These are phyloP conservation scores for Glaucidium brasilianum DNA, from an alignment of 2,113 vertebrate species.

Conservation along the genomic window DNA sequence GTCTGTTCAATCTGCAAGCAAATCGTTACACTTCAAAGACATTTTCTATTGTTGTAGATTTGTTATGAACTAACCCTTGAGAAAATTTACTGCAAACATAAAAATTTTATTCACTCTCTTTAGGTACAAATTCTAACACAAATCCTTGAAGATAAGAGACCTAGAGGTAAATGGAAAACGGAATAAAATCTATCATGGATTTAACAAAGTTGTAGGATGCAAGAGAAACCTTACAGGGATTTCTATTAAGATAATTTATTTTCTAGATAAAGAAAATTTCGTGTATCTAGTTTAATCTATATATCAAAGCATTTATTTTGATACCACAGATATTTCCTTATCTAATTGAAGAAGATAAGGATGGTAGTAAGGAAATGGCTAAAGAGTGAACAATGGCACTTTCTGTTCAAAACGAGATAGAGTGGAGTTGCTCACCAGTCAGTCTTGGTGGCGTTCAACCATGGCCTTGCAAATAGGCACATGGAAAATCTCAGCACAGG, in stretches of 20 bases:
- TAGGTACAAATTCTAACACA: conserved; percentile 2
- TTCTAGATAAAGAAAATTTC: conserved; percentile 26
- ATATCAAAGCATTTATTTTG: background rate
- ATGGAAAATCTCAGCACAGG: background rate
- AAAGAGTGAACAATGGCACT: background rate
- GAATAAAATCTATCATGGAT: background rate
- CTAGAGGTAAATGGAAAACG: background rate
- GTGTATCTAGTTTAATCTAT: background rate
- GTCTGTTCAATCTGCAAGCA: background rate
- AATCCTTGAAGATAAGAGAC: conserved; percentile 18
- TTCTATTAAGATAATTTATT: conserved; percentile 11
- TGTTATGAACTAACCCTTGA: conserved; percentile 16
- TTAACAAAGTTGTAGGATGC: background rate
- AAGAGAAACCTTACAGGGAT: background rate
- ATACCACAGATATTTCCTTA: background rate
- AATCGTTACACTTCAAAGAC: conserved; percentile 3
- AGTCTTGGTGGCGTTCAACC: background rate
- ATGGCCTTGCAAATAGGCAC: background rate
- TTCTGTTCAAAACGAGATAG: background rate
- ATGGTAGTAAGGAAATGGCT: background rate
- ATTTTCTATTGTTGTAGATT: background rate
- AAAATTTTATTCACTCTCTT: background rate
- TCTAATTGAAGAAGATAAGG: background rate
- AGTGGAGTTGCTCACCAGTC: background rate
- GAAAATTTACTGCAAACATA: conserved; percentile 17